Evolutionary conservation across 2,888 invertebrate species (phyloP).

Genomic region (Rutpela maculata): DNA sequence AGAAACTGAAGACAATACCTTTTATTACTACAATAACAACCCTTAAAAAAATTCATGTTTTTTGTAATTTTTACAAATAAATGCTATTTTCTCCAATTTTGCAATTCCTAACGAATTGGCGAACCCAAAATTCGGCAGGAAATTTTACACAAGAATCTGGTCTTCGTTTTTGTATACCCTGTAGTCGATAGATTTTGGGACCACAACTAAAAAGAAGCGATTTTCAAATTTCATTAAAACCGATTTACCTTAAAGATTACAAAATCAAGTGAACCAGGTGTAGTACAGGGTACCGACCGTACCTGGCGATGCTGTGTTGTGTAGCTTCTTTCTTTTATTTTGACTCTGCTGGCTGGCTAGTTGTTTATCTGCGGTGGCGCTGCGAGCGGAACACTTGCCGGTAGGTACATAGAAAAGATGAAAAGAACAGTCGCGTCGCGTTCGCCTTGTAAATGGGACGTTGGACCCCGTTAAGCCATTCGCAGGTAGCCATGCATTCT

Average conservation of each 20-base stretch:
- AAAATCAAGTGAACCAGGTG: slow-evolving; percentile 40
- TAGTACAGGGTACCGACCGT: slow-evolving; percentile 36
- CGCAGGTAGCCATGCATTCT: slow-evolving; percentile 59
- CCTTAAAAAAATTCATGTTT: too few relatives aligned
- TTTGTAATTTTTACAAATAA: too few relatives aligned
- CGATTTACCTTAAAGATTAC: slow-evolving; percentile 42
- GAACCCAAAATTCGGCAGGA: too few relatives aligned
- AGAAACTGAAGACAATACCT: too few relatives aligned
- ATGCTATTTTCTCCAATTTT: too few relatives aligned
- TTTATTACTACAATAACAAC: too few relatives aligned
- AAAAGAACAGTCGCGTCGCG: slow-evolving; percentile 65
- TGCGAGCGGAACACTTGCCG: slow-evolving; percentile 65
- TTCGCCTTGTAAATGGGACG: slow-evolving; percentile 58
- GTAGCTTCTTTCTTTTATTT: slow-evolving; percentile 47
- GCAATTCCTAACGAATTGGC: too few relatives aligned
- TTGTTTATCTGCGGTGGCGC: slow-evolving; percentile 65
- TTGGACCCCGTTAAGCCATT: slow-evolving; percentile 45
- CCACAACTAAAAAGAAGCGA: too few relatives aligned
- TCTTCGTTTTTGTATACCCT: too few relatives aligned
- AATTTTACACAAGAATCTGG: too few relatives aligned
- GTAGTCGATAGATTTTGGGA: too few relatives aligned
- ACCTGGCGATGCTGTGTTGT: slow-evolving; percentile 42
- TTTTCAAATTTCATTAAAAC: slow-evolving; percentile 36
- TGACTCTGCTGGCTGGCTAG: slow-evolving; percentile 42
- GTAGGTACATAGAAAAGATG: slow-evolving; percentile 57